A percentile compares a stretch with the other conserved stretches of the same genome.
phyloP scores from a whole-genome alignment of 1,140 invertebrate species.

The Neotoxoptera formosana region DNA sequence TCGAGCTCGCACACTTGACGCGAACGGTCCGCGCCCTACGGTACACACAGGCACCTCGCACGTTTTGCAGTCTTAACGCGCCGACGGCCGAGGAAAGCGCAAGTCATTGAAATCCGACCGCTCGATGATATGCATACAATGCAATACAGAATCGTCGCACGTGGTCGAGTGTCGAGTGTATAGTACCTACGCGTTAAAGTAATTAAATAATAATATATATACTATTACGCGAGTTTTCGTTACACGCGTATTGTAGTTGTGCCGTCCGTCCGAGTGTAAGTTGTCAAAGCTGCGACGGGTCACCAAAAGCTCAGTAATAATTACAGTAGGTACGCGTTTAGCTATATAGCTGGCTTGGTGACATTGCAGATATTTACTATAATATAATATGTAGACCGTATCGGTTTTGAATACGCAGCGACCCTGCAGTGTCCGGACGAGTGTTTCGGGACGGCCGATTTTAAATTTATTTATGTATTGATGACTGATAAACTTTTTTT shows the following conservation, averaged over 20 bases:
- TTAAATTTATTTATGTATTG: too few relatives aligned
- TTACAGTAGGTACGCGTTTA: background rate
- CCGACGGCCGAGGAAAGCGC: too few relatives aligned
- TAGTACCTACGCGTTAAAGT: background rate
- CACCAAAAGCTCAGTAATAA: background rate
- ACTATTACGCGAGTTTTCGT: background rate
- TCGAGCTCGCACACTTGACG: background rate
- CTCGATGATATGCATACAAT: background rate
- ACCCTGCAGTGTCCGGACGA: background rate
- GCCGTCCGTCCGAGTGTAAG: background rate
- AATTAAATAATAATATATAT: background rate
- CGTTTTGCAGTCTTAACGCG: background rate
- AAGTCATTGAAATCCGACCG: background rate
- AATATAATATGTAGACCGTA: background rate
- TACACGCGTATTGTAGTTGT: background rate
- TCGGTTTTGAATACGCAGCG: background rate
- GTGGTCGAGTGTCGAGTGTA: background rate
- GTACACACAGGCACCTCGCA: background rate
- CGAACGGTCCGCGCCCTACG: background rate
- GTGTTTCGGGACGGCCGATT: background rate
- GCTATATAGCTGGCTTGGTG: too few relatives aligned
- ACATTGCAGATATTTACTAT: too few relatives aligned
- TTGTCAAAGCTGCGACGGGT: background rate
- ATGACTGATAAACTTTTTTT: too few relatives aligned
- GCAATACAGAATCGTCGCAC: background rate